Conservation (phyloP, 2,888 invertebrate species). For the Lumbricus terrestris region DNA sequence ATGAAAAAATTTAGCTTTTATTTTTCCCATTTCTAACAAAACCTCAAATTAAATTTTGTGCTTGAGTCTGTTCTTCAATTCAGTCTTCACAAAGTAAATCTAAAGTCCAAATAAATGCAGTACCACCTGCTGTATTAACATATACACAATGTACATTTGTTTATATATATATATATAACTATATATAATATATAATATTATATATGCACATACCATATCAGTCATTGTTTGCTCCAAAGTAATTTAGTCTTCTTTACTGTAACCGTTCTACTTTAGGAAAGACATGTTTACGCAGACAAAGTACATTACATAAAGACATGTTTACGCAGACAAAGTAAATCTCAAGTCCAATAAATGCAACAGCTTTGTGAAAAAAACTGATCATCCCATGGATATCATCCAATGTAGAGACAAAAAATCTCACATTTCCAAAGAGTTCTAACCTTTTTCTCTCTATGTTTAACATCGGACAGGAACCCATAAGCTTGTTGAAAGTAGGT, state of each 20-base stretch:
- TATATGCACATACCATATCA: not conserved
- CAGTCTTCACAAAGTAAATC: too few species aligned
- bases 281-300: not conserved
- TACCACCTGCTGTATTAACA: not conserved
- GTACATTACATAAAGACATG: too few species aligned
- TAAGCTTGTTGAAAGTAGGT: slow-evolving; percentile 75
- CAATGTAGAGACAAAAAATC: not conserved
- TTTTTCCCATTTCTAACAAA: too few species aligned
- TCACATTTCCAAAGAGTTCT: not conserved
- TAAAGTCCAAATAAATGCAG: not conserved
- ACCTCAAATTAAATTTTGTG: too few species aligned
- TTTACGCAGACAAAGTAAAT: not conserved
- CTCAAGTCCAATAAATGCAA: too few species aligned
- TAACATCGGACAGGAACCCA: slow-evolving; percentile 73
- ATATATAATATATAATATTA: too few species aligned
- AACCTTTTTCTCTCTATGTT: slow-evolving; percentile 68
- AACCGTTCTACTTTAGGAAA: not conserved
- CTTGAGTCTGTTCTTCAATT: too few species aligned
- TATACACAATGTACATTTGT: too few species aligned
- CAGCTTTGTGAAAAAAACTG: not conserved
- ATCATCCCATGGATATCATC: not conserved
- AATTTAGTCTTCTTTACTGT: not conserved
- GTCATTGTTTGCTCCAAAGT: not conserved
- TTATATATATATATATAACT: too few species aligned
- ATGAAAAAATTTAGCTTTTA: too few species aligned